Base-by-base conservation (phyloP, 2,113 vertebrate species). In the Thalassarche chlororhynchos region DNA sequence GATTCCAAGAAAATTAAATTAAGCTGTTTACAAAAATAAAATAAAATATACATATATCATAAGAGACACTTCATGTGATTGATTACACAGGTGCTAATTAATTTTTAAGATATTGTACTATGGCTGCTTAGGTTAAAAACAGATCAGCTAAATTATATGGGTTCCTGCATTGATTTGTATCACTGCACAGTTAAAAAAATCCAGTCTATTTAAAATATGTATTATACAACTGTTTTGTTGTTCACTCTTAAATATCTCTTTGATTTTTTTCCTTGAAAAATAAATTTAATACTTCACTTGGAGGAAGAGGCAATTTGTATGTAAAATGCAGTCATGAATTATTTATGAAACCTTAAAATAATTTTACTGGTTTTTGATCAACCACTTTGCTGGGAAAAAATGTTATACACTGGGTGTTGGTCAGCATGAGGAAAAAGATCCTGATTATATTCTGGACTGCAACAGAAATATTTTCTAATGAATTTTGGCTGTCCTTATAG, bases 1-100 rank as follows among this genome's bases (percentile, higher is more conserved):
- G n/a, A 86, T 85, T 95, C 54, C 34, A 78, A 91, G 80, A 94
- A 96, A 96, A 96, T 88, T 42, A 76, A 89, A 84, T 88, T 78
- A 94, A 79, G 34, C 66, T 95, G 74, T 94, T 97, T 89, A 80
- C 66, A 76, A 86, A 95, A 82, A 88, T 66, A 75, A 85, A 54
- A n/a, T 31, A 16, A 83, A 89, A 66, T 38, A 40, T 42, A 49
- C 7, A 18, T 68, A 28, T 40, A 46, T 46, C 29, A 34, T 66
- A 25, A 60, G 29, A 95, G 24, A 69, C 46, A 51, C 32, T 85
- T 90, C 42, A 42, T 40, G 38, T 79, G 71, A 58, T 71, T 90
- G 42, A 62, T 92, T 93, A 38, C 26, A 55, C 17, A 86, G 65
- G 9, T 40, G 42, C 31, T 81, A 82, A 75, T 93, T 95, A 1